Percentiles rank a stretch among this genome's conserved stretches.
Evolutionary conservation across 2,888 invertebrate species (phyloP).

Genomic region (Pardosa pseudoannulata): DNA sequence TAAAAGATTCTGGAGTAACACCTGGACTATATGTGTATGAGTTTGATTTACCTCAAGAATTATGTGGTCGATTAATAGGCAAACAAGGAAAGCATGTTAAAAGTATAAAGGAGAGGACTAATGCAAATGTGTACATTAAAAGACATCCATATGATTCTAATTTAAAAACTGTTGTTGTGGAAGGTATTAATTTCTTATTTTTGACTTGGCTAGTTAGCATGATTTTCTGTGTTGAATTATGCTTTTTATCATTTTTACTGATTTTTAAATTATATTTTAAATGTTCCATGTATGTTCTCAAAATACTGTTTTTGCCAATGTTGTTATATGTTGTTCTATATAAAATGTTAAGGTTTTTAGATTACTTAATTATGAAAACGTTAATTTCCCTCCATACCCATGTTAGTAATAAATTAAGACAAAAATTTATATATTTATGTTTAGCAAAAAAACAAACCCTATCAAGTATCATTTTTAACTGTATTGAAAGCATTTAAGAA

Average conservation of each 20-base stretch:
- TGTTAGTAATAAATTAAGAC: too few relatives aligned
- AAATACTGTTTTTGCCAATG: not conserved
- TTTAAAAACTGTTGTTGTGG: constrained; percentile 89
- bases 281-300: not conserved
- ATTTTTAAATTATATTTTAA: not conserved
- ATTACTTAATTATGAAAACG: too few relatives aligned
- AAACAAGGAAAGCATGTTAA: constrained; percentile 85
- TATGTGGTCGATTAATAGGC: constrained; percentile 93
- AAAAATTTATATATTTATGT: too few relatives aligned
- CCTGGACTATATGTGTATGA: constrained; percentile 75
- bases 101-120: constrained; percentile 85
- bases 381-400: too few relatives aligned
- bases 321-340: not conserved
- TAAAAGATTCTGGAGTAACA: constrained; percentile 8
- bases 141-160: constrained; percentile 86
- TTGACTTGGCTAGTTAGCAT: not conserved
- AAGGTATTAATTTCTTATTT: constrained; percentile 80
- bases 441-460: too few relatives aligned
- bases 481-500: too few relatives aligned
- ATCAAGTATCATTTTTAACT: too few relatives aligned
- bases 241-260: not conserved
- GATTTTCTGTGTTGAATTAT: not conserved
- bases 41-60: constrained; percentile 79
- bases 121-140: constrained; percentile 87
- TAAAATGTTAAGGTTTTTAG: too few relatives aligned